A percentile compares a stretch with the other conserved stretches of the same genome.
These are phyloP conservation scores for Neolamprologus cancellatus DNA, from an alignment of 2,113 vertebrate species.

Conservation along the genomic window DNA sequence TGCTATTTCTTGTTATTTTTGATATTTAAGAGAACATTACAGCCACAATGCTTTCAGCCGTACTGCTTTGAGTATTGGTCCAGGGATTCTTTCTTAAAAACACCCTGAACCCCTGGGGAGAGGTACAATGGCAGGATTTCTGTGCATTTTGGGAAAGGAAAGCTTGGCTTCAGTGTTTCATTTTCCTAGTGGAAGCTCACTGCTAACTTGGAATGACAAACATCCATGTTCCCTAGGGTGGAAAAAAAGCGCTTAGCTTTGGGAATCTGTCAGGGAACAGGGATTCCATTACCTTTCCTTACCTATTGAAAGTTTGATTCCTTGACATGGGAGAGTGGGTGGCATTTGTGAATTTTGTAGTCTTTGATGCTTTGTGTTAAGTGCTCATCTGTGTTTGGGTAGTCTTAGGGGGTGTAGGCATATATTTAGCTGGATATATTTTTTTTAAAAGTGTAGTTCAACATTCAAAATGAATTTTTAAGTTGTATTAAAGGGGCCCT, in stretches of 20 bases:
- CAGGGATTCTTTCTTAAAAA: conserved; percentile 4
- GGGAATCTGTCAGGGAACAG: neutral
- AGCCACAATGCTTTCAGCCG: neutral
- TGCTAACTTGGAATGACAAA: conserved; percentile 45
- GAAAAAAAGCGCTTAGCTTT: neutral
- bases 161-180: conserved; percentile 19
- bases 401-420: neutral
- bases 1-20: neutral
- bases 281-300: neutral
- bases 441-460: neutral
- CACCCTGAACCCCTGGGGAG: conserved; percentile 15
- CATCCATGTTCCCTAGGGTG: neutral
- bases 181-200: conserved; percentile 10
- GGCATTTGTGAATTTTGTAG: neutral
- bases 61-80: neutral
- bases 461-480: neutral
- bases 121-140: conserved; percentile 49
- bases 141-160: conserved; percentile 23
- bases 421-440: neutral
- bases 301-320: neutral
- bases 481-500: neutral
- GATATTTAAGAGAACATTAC: neutral
- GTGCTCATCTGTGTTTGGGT: neutral
- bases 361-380: neutral
- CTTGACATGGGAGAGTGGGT: neutral